Evolutionary conservation across 2,888 invertebrate genomes (phyloP).

Genomic region (Netelia inedita): DNA sequence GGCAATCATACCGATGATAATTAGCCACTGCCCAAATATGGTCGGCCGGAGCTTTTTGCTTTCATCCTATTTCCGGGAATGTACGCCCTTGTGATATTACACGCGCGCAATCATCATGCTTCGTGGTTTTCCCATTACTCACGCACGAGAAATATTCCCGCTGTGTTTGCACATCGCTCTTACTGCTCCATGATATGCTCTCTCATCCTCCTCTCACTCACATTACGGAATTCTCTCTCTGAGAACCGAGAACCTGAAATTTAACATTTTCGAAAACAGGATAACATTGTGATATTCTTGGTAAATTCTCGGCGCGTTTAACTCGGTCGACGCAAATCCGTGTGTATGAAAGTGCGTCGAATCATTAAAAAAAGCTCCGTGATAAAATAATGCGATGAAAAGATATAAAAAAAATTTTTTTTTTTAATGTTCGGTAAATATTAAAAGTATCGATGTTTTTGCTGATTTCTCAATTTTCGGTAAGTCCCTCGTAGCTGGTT

Average conservation of each 20-base stretch:
- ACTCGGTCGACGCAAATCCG: background rate
- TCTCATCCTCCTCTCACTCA: slow-evolving; percentile 24
- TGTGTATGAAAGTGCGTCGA: background rate
- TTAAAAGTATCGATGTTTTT: too few species aligned
- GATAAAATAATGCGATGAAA: background rate
- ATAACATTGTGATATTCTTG: slow-evolving; percentile 3
- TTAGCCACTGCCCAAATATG: background rate
- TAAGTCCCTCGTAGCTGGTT: background rate
- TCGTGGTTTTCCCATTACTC: slow-evolving; percentile 39
- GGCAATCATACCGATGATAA: background rate
- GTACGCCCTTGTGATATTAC: background rate
- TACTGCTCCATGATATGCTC: slow-evolving; percentile 34
- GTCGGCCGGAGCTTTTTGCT: background rate
- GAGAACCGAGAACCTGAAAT: slow-evolving; percentile 13
- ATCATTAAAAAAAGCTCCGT: background rate
- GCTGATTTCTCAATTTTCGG: too few species aligned
- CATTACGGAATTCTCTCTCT: background rate
- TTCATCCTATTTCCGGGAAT: background rate
- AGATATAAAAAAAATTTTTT: too few species aligned
- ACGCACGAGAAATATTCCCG: slow-evolving; percentile 24
- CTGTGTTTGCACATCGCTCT: slow-evolving; percentile 56
- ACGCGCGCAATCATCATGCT: slow-evolving; percentile 25
- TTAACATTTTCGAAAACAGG: slow-evolving; percentile 3
- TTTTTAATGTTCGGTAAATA: too few species aligned
- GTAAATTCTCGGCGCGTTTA: background rate